phyloP scores from a whole-genome alignment of 2,888 invertebrate species.

The Epiblema foenella region DNA sequence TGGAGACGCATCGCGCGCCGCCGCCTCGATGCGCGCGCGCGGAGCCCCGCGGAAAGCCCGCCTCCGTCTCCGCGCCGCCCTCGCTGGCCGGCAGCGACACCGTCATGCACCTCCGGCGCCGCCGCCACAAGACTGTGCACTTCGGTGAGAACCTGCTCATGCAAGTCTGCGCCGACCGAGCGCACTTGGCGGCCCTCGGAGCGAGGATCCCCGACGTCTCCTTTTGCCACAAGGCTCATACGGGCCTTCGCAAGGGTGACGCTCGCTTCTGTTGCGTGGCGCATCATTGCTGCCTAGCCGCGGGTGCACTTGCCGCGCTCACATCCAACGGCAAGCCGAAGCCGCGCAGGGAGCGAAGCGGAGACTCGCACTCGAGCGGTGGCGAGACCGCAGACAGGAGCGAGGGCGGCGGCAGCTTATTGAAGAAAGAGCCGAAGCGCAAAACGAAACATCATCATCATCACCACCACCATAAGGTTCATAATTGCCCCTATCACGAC shows the following conservation, averaged over 20 bases:
- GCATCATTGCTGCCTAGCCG: constrained; percentile 80
- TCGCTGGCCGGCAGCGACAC: constrained; percentile 81
- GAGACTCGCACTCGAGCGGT: constrained; percentile 80
- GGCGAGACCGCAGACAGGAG: constrained; percentile 76
- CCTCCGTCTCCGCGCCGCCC: constrained; percentile 84
- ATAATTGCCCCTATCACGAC: constrained; percentile 78
- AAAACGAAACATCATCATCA: constrained; percentile 74
- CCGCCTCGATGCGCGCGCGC: constrained; percentile 78
- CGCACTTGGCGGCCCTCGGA: constrained; percentile 79
- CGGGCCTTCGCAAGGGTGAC: constrained; percentile 74
- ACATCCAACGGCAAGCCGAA: constrained; percentile 71
- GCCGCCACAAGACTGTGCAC: constrained; percentile 91
- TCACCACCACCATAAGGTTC: constrained; percentile 74
- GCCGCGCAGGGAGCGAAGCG: constrained; percentile 74
- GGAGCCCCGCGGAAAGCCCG: constrained; percentile 77
- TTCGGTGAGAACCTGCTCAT: constrained; percentile 90
- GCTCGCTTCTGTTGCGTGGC: constrained; percentile 80
- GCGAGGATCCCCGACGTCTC: constrained; percentile 80
- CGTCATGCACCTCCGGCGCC: constrained; percentile 86
- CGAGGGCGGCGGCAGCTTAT: constrained; percentile 63
- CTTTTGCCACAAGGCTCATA: constrained; percentile 80
- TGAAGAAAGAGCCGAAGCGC: constrained; percentile 65
- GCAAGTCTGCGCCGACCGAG: constrained; percentile 90
- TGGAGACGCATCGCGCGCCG: constrained; percentile 82
- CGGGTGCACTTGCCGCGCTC: constrained; percentile 72